These are phyloP conservation scores for Venusia cambrica DNA, from an alignment of 2,888 invertebrate genomes.

Conservation along the genomic window DNA sequence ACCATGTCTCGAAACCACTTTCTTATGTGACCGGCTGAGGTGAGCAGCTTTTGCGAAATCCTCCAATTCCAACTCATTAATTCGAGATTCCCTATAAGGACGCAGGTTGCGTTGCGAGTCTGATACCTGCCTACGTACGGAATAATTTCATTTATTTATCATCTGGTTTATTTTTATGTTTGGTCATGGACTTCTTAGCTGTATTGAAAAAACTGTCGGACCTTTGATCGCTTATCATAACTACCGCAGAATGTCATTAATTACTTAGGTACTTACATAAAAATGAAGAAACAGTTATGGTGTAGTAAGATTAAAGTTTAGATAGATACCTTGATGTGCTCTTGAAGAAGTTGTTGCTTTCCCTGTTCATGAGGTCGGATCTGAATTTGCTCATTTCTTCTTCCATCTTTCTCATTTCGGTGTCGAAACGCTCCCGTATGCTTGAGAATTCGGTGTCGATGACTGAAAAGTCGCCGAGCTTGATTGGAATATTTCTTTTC, in stretches of 20 bases:
- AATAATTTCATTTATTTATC: slow-evolving; percentile 50
- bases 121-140: slow-evolving; percentile 47
- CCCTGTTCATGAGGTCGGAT: slow-evolving; percentile 95
- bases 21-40: slow-evolving; percentile 59
- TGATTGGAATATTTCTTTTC: slow-evolving; percentile 95
- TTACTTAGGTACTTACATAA: too few relatives aligned
- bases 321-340: slow-evolving; percentile 90
- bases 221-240: neutral
- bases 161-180: slow-evolving; percentile 29
- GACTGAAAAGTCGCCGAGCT: slow-evolving; percentile 96
- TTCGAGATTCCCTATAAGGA: slow-evolving; percentile 76
- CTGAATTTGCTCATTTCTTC: slow-evolving; percentile 98
- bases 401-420: slow-evolving; percentile 99
- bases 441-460: slow-evolving; percentile 98
- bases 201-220: neutral
- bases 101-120: slow-evolving; percentile 48
- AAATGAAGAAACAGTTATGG: too few relatives aligned
- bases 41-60: slow-evolving; percentile 65
- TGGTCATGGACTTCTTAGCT: neutral
- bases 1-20: slow-evolving; percentile 42
- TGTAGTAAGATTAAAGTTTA: slow-evolving; percentile 28
- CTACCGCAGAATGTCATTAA: slow-evolving; percentile 1
- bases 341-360: slow-evolving; percentile 95
- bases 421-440: slow-evolving; percentile 96
- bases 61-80: slow-evolving; percentile 64